Percentiles rank a stretch among this genome's conserved stretches.
phyloP scores from a whole-genome alignment of 2,113 vertebrate species.

The Fregata magnificens region DNA sequence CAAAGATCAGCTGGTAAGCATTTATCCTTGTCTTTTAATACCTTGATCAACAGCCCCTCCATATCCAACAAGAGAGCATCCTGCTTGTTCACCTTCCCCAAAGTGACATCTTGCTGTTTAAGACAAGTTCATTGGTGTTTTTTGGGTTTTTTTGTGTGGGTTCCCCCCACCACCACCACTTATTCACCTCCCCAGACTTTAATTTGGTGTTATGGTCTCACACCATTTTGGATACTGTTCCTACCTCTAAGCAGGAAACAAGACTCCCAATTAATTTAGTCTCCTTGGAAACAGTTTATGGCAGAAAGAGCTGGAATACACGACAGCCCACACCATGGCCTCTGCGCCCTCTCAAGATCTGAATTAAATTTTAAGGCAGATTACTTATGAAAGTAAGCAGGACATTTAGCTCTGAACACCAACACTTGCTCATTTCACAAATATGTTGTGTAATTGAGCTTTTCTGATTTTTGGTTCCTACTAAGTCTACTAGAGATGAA shows the following conservation, averaged over 20 bases:
- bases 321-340: background rate
- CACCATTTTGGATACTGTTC: background rate
- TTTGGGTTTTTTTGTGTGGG: background rate
- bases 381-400: background rate
- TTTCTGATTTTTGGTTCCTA: background rate
- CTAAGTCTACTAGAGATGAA: background rate
- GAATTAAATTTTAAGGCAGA: constrained; percentile 3
- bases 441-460: background rate
- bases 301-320: background rate
- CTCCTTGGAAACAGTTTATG: background rate
- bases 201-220: background rate
- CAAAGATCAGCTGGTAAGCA: background rate
- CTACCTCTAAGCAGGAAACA: background rate
- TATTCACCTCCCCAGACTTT: background rate
- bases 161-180: too few species aligned
- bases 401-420: background rate
- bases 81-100: background rate
- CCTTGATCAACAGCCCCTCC: background rate
- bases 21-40: background rate
- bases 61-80: background rate
- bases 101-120: background rate
- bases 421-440: background rate
- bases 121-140: background rate
- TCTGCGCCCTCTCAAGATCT: background rate
- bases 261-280: background rate